Conservation (phyloP, 2,888 invertebrate genomes). For the Eueremaeus valkanovi region DNA sequence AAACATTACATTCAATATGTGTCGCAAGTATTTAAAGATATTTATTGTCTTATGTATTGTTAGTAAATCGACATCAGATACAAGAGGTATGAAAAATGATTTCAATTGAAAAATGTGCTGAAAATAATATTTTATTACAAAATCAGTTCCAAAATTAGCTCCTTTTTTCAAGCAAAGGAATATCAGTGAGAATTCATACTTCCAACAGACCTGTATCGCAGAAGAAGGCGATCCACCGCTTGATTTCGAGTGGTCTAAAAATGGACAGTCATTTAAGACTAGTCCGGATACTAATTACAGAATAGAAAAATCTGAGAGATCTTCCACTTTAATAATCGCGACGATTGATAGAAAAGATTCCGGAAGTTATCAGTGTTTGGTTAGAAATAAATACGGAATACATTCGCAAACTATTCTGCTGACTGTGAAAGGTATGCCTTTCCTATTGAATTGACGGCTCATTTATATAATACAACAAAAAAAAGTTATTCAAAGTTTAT, state of each 20-base stretch:
- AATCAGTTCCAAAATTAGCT: too few species aligned
- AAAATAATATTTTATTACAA: too few species aligned
- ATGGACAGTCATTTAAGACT: conserved; percentile 25
- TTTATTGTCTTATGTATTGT: too few species aligned
- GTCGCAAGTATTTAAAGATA: not conserved
- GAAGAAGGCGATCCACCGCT: too few species aligned
- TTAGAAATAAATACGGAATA: conserved; percentile 37
- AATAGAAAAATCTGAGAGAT: not conserved
- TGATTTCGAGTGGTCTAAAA: conserved; percentile 45
- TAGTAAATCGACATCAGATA: too few species aligned
- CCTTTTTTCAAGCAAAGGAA: too few species aligned
- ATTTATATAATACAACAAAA: not conserved
- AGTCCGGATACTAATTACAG: not conserved
- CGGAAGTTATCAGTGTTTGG: conserved; percentile 18
- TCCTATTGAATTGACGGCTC: not conserved
- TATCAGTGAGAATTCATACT: too few species aligned
- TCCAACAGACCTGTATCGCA: too few species aligned
- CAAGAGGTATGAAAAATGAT: too few species aligned
- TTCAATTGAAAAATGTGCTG: too few species aligned
- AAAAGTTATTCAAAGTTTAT: too few species aligned
- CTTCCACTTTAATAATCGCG: not conserved
- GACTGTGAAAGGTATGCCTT: conserved; percentile 41
- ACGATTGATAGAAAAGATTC: not conserved
- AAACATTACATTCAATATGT: not conserved
- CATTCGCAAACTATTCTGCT: conserved; percentile 35